Percentiles rank a stretch among this genome's conserved stretches.
These are phyloP conservation scores for Halocaridina rubra DNA, from an alignment of 2,888 invertebrate genomes.

Conservation along the genomic window DNA sequence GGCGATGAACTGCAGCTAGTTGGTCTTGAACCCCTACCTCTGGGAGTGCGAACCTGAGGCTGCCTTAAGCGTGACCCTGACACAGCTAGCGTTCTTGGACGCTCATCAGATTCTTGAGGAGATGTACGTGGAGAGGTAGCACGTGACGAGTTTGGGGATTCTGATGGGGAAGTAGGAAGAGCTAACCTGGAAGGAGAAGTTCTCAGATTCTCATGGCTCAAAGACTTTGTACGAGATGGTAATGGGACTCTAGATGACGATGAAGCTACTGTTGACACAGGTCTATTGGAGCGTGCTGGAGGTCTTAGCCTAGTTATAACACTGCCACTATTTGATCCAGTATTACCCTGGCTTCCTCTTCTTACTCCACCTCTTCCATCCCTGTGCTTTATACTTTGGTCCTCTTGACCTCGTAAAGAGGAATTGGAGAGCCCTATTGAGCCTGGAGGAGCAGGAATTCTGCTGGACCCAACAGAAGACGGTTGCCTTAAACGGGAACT, in stretches of 20 bases:
- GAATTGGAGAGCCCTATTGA: constrained; percentile 15
- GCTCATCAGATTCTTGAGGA: constrained; percentile 39
- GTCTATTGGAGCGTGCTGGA: constrained; percentile 43
- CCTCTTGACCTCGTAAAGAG: neutral
- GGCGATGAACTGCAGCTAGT: constrained; percentile 59
- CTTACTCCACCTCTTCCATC: neutral
- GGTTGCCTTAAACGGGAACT: constrained; percentile 42
- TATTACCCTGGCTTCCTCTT: constrained; percentile 23
- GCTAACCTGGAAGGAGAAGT: constrained; percentile 49
- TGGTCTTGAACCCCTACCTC: constrained; percentile 46
- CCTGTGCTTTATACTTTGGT: neutral
- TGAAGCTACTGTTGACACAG: constrained; percentile 50
- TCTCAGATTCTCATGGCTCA: constrained; percentile 62
- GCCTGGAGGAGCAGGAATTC: constrained; percentile 47
- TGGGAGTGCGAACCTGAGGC: constrained; percentile 41
- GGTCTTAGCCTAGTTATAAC: constrained; percentile 41
- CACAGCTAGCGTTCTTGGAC: constrained; percentile 44
- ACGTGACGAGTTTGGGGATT: constrained; percentile 51
- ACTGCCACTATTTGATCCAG: neutral
- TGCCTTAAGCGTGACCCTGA: constrained; percentile 43
- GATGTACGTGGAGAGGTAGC: constrained; percentile 45
- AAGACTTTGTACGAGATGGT: constrained; percentile 53
- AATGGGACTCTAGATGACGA: constrained; percentile 23
- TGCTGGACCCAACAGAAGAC: constrained; percentile 16
- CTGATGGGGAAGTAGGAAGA: constrained; percentile 41